Conservation (phyloP, 2,113 vertebrate genomes). For the Orthonyx spaldingii region DNA sequence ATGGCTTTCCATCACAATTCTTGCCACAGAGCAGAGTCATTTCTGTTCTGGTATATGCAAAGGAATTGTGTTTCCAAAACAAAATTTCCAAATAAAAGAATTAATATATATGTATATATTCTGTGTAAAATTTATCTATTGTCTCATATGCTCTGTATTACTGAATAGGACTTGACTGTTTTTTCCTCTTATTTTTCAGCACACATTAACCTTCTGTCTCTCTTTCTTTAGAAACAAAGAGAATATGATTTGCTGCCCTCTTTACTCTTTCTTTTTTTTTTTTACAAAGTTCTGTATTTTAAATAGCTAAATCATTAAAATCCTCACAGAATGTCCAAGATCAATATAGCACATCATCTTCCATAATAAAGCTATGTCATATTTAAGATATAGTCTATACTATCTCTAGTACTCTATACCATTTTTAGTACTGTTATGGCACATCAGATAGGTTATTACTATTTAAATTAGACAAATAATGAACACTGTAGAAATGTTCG, state of each 20-base stretch:
- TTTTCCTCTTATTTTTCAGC: background rate
- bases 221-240: background rate
- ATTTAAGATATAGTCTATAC: conserved; percentile 45
- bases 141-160: background rate
- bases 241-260: background rate
- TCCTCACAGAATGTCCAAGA: background rate
- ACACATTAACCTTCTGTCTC: background rate
- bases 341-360: background rate
- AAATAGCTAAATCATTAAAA: background rate
- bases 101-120: background rate
- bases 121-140: background rate
- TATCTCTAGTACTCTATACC: conserved; percentile 26
- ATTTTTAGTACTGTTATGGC: conserved; percentile 42
- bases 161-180: background rate
- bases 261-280: background rate
- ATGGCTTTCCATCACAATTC: background rate
- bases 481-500: conserved; percentile 54
- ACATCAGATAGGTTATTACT: conserved; percentile 50
- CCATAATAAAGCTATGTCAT: conserved; percentile 21
- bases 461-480: conserved; percentile 71
- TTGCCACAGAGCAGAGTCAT: background rate
- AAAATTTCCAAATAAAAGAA: background rate
- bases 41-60: background rate
- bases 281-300: background rate
- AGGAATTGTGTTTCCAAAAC: background rate